phyloP scores from a whole-genome alignment of 2,113 vertebrate species.

The Erythrocercus mccallii region DNA sequence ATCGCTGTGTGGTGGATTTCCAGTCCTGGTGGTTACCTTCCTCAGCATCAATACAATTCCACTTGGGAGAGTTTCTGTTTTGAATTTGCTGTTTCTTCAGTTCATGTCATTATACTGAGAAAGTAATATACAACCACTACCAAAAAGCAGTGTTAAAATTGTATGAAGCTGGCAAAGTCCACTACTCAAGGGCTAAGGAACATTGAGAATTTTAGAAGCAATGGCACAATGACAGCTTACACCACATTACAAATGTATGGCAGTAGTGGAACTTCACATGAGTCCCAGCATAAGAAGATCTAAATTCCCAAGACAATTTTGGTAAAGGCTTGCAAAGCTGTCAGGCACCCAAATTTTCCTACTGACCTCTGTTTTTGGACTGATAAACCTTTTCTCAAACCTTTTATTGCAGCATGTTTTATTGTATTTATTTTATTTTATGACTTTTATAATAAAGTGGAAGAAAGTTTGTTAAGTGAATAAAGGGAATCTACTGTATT shows the following conservation, averaged over 20 bases:
- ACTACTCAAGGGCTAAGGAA: background rate
- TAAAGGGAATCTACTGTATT: background rate
- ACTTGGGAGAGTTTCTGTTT: background rate
- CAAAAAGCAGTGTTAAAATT: background rate
- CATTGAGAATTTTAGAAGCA: background rate
- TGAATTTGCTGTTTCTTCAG: background rate
- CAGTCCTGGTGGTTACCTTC: background rate
- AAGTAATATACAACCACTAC: background rate
- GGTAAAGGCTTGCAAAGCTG: background rate
- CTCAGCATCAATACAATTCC: background rate
- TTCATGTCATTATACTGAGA: background rate
- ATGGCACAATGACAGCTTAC: fast-evolving
- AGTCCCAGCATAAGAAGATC: background rate
- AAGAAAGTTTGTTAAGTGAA: background rate
- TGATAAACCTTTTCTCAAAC: background rate
- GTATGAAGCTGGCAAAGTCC: background rate
- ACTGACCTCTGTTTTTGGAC: background rate
- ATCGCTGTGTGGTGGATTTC: background rate
- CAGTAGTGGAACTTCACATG: background rate
- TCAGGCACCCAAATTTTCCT: background rate
- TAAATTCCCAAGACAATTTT: background rate
- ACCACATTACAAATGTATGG: background rate
- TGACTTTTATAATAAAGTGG: background rate
- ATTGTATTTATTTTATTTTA: too few relatives aligned
- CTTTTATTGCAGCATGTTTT: background rate